These are phyloP conservation scores for Rhabdornis inornatus DNA, from an alignment of 2,113 vertebrate species.

Conservation along the genomic window DNA sequence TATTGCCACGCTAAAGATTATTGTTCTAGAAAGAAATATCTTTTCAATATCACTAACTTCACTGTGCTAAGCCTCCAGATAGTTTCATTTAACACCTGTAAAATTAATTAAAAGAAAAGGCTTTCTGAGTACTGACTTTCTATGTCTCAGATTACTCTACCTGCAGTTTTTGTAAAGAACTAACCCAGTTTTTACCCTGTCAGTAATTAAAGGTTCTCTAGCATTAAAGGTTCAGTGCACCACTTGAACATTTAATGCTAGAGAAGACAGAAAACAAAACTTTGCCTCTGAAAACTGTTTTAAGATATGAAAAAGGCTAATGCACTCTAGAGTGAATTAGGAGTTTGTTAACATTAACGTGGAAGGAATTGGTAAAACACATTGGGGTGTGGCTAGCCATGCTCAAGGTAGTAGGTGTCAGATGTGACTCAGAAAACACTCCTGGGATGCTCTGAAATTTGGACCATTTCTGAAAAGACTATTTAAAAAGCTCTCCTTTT, in stretches of 20 bases:
- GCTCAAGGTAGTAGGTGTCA: neutral
- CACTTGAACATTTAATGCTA: neutral
- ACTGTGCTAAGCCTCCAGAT: neutral
- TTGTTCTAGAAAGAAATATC: neutral
- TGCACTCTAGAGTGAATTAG: neutral
- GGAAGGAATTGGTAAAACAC: neutral
- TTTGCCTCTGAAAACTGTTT: neutral
- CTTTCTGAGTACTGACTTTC: neutral
- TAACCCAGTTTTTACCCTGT: neutral
- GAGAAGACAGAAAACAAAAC: neutral
- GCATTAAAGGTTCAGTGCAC: no score
- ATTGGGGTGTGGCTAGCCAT: neutral
- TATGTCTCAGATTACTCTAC: neutral
- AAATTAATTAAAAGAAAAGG: neutral
- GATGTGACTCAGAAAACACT: neutral
- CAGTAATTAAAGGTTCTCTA: no score
- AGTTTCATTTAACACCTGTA: neutral
- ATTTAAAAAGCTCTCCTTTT: neutral
- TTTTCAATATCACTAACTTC: neutral
- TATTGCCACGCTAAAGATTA: neutral
- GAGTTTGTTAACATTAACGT: neutral
- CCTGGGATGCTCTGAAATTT: neutral
- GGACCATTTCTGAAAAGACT: neutral
- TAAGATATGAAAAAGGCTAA: neutral
- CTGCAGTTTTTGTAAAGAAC: neutral